A percentile compares a stretch with the other conserved stretches of the same genome.
phyloP scores from a whole-genome alignment of 1,140 invertebrate genomes.

The Plodia interpunctella region DNA sequence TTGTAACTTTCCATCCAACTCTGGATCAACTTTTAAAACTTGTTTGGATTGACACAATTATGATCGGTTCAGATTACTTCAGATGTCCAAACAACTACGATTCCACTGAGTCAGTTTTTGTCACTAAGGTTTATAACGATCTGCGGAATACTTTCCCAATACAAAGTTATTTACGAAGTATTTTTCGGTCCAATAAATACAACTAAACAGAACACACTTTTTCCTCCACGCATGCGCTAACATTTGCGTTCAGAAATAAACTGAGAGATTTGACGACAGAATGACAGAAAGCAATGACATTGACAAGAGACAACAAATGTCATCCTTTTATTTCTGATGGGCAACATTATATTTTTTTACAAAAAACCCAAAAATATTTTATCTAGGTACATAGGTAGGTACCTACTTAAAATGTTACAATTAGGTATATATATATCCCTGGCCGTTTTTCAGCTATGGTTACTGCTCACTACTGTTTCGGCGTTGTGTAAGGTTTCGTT shows the following conservation, averaged over 20 bases:
- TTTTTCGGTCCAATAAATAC: slow-evolving; percentile 6
- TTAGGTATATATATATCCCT: too few species aligned
- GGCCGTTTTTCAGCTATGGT: too few species aligned
- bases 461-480: too few species aligned
- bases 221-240: slow-evolving; percentile 12
- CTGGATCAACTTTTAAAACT: slow-evolving; percentile 15
- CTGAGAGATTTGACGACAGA: neutral
- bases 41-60: slow-evolving; percentile 12
- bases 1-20: slow-evolving; percentile 20
- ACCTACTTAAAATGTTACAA: too few species aligned
- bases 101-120: neutral
- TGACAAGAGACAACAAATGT: too few species aligned
- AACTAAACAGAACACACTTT: slow-evolving; percentile 3
- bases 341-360: too few species aligned
- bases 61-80: neutral
- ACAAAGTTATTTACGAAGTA: neutral
- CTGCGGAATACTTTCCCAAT: neutral
- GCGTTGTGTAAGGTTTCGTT: too few species aligned
- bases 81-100: too few species aligned
- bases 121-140: neutral
- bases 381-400: too few species aligned
- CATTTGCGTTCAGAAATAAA: slow-evolving; percentile 9
- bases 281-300: neutral
- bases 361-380: too few species aligned
- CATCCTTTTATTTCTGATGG: neutral